phyloP scores from a whole-genome alignment of 35 echinoderm and acorn worm species.

The Hemicentrotus pulcherrimus region DNA sequence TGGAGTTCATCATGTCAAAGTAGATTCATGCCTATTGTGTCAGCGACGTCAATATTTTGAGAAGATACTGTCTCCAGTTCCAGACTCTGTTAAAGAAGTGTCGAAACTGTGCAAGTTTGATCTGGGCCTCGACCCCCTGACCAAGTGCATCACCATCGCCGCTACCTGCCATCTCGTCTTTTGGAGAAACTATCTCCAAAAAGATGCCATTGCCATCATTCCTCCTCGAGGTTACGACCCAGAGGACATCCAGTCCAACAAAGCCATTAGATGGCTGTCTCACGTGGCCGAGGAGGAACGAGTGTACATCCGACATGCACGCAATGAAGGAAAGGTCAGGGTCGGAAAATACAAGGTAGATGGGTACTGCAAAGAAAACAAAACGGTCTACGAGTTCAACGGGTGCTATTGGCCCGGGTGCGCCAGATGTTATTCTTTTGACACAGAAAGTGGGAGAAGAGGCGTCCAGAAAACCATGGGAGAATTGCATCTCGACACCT shows the following conservation, averaged over 20 bases:
- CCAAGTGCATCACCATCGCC: too few relatives aligned
- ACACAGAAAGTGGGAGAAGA: neutral
- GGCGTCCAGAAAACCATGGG: conserved; percentile 45
- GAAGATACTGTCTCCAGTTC: conserved; percentile 64
- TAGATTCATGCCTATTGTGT: conserved; percentile 67
- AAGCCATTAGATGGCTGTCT: too few relatives aligned
- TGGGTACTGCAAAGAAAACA: conserved; percentile 51
- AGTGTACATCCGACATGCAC: conserved; percentile 60
- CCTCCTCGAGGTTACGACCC: too few relatives aligned
- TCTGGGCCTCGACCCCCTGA: too few relatives aligned
- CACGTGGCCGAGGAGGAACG: too few relatives aligned
- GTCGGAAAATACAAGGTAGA: conserved; percentile 59
- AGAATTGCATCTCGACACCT: conserved; percentile 8
- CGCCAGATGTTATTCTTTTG: conserved; percentile 30
- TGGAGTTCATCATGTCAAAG: conserved; percentile 51
- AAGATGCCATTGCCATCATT: too few relatives aligned
- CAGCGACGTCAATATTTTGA: conserved; percentile 72
- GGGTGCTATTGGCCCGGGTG: conserved; percentile 66
- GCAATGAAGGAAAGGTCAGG: conserved; percentile 56
- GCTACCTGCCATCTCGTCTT: too few relatives aligned
- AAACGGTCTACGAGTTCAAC: conserved; percentile 59
- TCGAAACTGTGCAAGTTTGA: too few relatives aligned
- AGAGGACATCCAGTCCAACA: too few relatives aligned
- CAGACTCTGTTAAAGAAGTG: too few relatives aligned
- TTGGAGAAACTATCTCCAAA: too few relatives aligned